A percentile compares a stretch with the other conserved stretches of the same genome.
These are phyloP conservation scores for Brachionus sp. DNA, from an alignment of 1,140 invertebrate species.

Conservation along the genomic window DNA sequence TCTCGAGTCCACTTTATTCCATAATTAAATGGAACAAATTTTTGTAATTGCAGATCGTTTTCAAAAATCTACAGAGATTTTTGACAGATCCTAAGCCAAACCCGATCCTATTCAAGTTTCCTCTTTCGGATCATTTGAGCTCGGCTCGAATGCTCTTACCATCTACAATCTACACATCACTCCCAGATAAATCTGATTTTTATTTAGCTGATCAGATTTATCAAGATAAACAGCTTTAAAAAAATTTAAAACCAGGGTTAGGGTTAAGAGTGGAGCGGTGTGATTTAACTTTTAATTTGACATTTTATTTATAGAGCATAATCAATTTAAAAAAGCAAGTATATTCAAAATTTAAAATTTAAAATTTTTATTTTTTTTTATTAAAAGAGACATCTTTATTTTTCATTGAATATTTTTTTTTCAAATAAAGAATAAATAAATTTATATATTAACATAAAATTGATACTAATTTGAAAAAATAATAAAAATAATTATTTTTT, in stretches of 20 bases:
- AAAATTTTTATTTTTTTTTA: neutral
- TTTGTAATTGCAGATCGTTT: neutral
- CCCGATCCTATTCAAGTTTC: slow-evolving; percentile 32
- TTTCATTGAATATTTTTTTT: neutral
- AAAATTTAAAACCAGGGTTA: neutral
- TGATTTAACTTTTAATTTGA: neutral
- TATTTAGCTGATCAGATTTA: slow-evolving; percentile 11
- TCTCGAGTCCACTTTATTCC: neutral
- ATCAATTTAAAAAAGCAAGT: neutral
- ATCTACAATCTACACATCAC: neutral
- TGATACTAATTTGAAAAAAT: neutral
- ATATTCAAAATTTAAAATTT: neutral
- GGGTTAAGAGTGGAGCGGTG: neutral
- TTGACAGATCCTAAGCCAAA: neutral
- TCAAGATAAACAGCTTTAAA: slow-evolving; percentile 12
- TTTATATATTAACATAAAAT: neutral
- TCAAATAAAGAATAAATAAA: neutral
- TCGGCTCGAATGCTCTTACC: neutral
- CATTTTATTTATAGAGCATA: slow-evolving; percentile 5
- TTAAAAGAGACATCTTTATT: neutral
- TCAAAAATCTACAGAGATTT: neutral
- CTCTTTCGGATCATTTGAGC: neutral
- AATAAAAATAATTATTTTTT: neutral
- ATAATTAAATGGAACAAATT: neutral
- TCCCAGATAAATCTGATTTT: neutral